Evolutionary conservation across 1,140 invertebrate species (phyloP).

Genomic region (Trigoniulus corallinus): DNA sequence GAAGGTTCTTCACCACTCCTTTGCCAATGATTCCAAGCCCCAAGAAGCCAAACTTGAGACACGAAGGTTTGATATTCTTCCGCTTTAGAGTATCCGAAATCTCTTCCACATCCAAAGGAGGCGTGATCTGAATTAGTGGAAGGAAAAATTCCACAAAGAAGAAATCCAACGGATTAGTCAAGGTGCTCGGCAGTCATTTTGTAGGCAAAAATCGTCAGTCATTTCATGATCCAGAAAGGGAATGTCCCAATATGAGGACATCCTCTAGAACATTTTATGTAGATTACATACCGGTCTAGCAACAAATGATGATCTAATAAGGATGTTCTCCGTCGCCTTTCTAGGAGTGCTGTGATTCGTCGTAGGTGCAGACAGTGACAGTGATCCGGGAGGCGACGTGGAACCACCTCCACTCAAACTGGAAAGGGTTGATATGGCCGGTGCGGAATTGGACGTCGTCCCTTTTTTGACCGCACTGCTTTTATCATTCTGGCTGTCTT

Average conservation of each 20-base stretch:
- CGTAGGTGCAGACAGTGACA: neutral
- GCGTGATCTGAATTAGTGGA: slow-evolving; percentile 39
- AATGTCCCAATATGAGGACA: no score
- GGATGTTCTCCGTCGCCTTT: slow-evolving; percentile 6
- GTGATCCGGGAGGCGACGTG: neutral
- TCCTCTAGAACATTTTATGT: neutral
- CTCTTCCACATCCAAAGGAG: slow-evolving; percentile 54
- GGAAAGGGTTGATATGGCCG: neutral
- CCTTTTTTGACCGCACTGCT: neutral
- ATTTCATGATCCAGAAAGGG: no score
- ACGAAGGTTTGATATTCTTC: slow-evolving; percentile 71
- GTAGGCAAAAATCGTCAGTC: no score
- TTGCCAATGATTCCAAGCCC: slow-evolving; percentile 93
- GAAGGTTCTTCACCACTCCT: slow-evolving; percentile 84
- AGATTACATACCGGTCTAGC: slow-evolving; percentile 10
- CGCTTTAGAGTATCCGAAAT: slow-evolving; percentile 61
- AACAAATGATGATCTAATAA: slow-evolving; percentile 10
- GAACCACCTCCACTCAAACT: neutral
- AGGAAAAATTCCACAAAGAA: slow-evolving; percentile 6
- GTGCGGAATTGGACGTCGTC: neutral
- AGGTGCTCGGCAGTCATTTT: no score
- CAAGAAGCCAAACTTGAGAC: slow-evolving; percentile 81
- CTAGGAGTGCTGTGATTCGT: slow-evolving; percentile 5
- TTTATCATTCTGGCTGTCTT: neutral
- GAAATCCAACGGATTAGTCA: slow-evolving; percentile 9